Conservation (phyloP, 1,140 invertebrate genomes). For the Meteorus sp. region DNA sequence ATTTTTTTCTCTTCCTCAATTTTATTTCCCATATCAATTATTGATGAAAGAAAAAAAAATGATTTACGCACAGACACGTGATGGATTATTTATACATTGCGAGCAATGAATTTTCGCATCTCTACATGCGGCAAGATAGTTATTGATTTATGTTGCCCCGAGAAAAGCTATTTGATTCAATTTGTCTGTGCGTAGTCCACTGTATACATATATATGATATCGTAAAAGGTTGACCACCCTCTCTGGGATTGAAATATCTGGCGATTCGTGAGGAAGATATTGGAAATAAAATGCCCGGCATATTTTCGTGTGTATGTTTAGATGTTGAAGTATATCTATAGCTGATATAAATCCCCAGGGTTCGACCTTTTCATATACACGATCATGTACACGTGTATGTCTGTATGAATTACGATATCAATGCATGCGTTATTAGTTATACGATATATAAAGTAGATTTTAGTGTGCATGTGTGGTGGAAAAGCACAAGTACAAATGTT, state of each 20-base stretch:
- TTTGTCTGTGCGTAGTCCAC: constrained; percentile 35
- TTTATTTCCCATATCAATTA: no score
- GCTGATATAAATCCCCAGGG: constrained; percentile 26
- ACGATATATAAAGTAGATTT: constrained; percentile 27
- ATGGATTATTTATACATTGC: no score
- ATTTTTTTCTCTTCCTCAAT: no score
- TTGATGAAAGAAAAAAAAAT: no score
- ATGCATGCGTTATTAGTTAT: neutral
- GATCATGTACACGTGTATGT: neutral
- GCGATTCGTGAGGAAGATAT: constrained; percentile 39
- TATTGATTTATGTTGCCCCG: constrained; percentile 25
- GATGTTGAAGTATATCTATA: no score
- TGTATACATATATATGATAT: no score
- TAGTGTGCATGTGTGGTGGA: constrained; percentile 1
- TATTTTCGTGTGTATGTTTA: no score
- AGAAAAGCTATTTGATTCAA: constrained; percentile 38
- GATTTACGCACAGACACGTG: no score
- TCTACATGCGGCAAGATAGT: constrained; percentile 25
- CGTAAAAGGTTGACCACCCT: constrained; percentile 21
- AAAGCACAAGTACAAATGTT: constrained; percentile 10
- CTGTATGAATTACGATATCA: neutral
- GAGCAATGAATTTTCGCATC: no score
- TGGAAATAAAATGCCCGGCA: constrained; percentile 51
- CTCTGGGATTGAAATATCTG: constrained; percentile 43
- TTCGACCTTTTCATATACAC: neutral